phyloP scores from a whole-genome alignment of 2,888 invertebrate genomes.

The Mimas tiliae region DNA sequence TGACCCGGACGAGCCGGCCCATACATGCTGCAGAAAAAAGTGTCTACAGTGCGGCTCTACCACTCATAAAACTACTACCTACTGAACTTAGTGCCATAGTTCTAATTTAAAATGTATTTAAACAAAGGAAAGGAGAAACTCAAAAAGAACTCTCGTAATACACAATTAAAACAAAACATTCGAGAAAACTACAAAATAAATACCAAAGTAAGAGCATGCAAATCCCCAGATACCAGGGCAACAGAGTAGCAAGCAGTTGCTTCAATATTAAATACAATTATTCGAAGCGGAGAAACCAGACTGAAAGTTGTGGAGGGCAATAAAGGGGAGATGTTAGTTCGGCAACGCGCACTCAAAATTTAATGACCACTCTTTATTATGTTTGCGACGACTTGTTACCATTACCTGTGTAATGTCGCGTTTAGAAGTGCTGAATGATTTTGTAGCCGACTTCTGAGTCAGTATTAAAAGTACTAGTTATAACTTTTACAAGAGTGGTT shows the following conservation, averaged over 20 bases:
- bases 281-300: neutral
- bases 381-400: conserved; percentile 10
- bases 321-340: neutral
- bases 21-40: too few relatives aligned
- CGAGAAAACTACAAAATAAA: neutral
- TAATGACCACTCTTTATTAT: conserved; percentile 18
- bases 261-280: conserved; percentile 2
- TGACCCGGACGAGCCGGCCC: too few relatives aligned
- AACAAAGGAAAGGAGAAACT: neutral
- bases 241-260: neutral
- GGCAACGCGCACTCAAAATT: conserved; percentile 8
- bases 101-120: neutral
- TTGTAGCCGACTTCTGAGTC: neutral
- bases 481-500: too few relatives aligned
- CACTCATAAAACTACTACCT: too few relatives aligned
- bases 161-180: neutral
- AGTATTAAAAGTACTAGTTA: neutral
- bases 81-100: neutral
- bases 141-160: too few relatives aligned
- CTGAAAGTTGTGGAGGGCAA: neutral
- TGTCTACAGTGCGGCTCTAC: too few relatives aligned
- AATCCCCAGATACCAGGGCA: neutral
- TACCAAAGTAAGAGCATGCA: neutral
- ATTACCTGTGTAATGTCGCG: neutral
- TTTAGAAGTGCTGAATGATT: neutral